These are phyloP conservation scores for Tangara arthus DNA, from an alignment of 2,797 vertebrate species.

Conservation along the genomic window DNA sequence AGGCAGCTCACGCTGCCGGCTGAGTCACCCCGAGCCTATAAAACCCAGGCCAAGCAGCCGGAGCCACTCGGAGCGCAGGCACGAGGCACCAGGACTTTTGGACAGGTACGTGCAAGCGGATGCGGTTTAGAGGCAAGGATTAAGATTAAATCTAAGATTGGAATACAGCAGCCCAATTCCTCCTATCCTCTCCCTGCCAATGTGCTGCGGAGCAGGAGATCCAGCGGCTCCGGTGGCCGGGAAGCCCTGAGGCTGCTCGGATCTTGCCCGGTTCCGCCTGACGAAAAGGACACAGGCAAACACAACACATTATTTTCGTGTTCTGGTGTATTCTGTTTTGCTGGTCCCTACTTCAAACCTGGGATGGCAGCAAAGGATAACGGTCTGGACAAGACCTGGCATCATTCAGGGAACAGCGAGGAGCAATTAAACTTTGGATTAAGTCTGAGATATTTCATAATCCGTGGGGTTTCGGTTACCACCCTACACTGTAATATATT, in stretches of 20 bases:
- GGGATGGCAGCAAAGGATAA: neutral
- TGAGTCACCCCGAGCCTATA: constrained; percentile 41
- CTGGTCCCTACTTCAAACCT: neutral
- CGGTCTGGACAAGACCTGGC: neutral
- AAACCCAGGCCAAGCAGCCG: neutral
- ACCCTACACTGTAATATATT: neutral
- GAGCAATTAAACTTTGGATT: neutral
- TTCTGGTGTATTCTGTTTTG: neutral
- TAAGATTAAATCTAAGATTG: neutral
- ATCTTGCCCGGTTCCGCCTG: neutral
- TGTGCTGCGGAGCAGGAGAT: neutral
- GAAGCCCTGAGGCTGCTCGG: neutral
- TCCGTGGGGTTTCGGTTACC: neutral
- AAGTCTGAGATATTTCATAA: neutral
- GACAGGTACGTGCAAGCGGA: constrained; percentile 49
- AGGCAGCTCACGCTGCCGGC: neutral
- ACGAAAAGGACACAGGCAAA: neutral
- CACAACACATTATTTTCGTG: neutral
- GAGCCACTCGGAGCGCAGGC: neutral
- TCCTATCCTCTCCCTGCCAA: neutral
- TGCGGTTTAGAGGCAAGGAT: neutral
- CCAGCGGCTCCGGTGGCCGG: neutral
- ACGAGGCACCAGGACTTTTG: neutral
- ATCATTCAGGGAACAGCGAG: neutral
- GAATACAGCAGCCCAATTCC: neutral